A percentile compares a stretch with the other conserved stretches of the same genome.
These are phyloP conservation scores for Notiomystis cincta DNA, from an alignment of 2,113 vertebrate species.

Conservation along the genomic window DNA sequence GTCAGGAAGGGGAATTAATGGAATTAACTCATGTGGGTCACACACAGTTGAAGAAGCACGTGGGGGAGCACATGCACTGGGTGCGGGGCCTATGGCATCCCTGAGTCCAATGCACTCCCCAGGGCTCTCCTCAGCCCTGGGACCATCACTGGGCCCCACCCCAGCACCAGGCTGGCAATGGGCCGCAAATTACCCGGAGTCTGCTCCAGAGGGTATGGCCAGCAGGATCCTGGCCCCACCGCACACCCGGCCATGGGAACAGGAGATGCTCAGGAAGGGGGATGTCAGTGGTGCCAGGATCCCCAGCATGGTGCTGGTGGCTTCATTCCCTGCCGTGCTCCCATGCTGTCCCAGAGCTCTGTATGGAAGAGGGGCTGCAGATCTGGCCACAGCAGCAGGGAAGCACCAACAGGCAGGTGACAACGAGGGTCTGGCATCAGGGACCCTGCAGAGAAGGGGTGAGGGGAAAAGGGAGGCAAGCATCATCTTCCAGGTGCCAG, in stretches of 20 bases:
- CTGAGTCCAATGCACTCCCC: rapidly evolving
- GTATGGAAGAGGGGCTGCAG: rapidly evolving
- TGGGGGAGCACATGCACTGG: rapidly evolving
- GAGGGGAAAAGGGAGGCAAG: background rate
- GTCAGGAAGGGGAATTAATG: background rate
- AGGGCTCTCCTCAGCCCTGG: background rate
- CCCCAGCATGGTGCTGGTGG: rapidly evolving
- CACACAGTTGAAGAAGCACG: rapidly evolving
- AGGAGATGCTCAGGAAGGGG: background rate
- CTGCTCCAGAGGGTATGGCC: background rate
- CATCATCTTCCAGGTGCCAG: background rate
- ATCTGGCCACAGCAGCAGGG: background rate
- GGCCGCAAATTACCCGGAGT: background rate
- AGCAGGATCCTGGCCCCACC: background rate
- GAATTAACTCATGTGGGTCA: background rate
- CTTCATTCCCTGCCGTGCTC: rapidly evolving
- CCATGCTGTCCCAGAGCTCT: background rate
- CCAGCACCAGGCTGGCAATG: rapidly evolving
- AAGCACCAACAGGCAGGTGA: background rate
- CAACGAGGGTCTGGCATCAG: rapidly evolving
- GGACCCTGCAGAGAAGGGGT: background rate
- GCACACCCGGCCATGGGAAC: background rate
- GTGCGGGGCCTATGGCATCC: background rate
- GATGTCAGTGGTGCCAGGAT: background rate
- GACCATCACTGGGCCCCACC: background rate